Conservation (phyloP, 2,113 vertebrate species). For the Nettapus auritus region DNA sequence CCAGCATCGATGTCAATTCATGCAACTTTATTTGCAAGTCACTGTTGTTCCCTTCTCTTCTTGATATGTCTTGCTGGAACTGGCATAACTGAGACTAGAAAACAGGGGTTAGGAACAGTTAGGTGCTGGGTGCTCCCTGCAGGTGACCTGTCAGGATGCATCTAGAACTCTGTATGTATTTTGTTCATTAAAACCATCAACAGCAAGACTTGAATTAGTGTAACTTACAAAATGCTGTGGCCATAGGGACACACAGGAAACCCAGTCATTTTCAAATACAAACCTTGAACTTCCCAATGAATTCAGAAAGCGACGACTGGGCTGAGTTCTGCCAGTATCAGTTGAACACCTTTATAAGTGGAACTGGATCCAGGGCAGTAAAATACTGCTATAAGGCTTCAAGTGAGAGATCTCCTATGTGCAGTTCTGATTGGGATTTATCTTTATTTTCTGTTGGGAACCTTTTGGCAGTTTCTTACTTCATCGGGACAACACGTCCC, state of each 20-base stretch:
- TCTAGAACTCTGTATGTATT: accelerated
- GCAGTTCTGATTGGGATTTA: not conserved
- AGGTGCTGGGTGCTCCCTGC: not conserved
- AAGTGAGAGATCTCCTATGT: not conserved
- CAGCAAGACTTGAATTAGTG: not conserved
- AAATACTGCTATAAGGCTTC: not conserved
- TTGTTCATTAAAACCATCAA: not conserved
- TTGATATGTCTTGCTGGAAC: conserved; percentile 83
- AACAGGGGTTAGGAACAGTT: accelerated
- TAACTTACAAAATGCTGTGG: not conserved
- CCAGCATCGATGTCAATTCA: conserved; percentile 83
- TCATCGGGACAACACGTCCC: accelerated
- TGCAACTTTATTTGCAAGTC: conserved; percentile 87
- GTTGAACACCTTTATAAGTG: no score
- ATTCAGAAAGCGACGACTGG: not conserved
- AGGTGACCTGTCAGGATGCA: accelerated
- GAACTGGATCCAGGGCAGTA: not conserved
- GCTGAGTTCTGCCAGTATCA: not conserved
- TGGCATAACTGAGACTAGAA: conserved; percentile 84
- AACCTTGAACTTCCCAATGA: not conserved
- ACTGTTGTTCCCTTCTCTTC: conserved; percentile 76
- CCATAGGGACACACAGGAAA: not conserved
- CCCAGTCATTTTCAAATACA: not conserved
- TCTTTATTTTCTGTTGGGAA: not conserved
- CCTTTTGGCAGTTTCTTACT: not conserved